Base-by-base conservation (phyloP, 2,797 vertebrate genomes). In the Pogonophryne albipinna region DNA sequence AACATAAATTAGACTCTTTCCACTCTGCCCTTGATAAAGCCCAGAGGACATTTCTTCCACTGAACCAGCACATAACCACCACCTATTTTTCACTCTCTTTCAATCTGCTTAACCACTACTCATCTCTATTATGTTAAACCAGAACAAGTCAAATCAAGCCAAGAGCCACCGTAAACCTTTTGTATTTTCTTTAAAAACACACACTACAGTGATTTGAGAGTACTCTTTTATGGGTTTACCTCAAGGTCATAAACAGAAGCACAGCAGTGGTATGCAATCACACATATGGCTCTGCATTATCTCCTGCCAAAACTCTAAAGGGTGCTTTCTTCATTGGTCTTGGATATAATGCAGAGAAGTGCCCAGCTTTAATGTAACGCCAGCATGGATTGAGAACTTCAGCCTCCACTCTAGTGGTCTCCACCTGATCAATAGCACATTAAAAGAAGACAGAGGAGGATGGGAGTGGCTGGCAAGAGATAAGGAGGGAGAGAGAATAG, bases 341-440 rank as follows among this genome's bases (percentile, higher is more conserved):
- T 46, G 42, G 66, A 77, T 15, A 7, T 64, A 66, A 74, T 31
- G 45, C 14, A 44, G 45, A 71, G 58, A 3, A 19, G 31, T 59
- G 62, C 47, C 51, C 11, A 61, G 78, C 61, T 84, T 81, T 55
- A 85, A 52, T 68, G 58, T 10, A n/a, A 80, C 14, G 4, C 57
- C 69, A 19, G 41, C 45, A 69, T 74, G 71, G 73, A 67, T 45
- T 51, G 23, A 87, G 74, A 78, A 76, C 46, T 44, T 85, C 61
- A 34, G 77, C 60, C 73, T 65, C 53, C n/a, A 47, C 75, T 60
- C 55, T 17, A 64, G 19, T 70, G 74, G 86, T 85, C 63, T 55
- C 52, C 71, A 47, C 34, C 31, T 69, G 78, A 92, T 91, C 86
- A 82, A 91, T 89, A 87, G 59, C 53, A 70, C 87, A 79, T 87